Percentiles rank a stretch among this genome's conserved stretches.
Conservation (phyloP, 2,888 invertebrate genomes). For the Agonopterix arenella region DNA sequence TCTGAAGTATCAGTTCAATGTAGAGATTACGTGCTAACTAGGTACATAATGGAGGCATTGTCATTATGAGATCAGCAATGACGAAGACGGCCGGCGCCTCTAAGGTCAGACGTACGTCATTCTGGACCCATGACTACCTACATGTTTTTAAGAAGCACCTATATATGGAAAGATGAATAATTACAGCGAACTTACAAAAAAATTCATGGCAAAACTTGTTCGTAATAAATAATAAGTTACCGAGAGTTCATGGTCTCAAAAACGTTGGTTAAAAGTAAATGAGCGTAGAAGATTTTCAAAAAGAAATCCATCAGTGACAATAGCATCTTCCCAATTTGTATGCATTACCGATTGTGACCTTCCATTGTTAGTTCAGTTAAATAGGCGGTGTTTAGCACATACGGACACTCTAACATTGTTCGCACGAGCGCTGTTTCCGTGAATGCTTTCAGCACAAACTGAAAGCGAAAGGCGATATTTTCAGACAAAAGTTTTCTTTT, state of each 20-base stretch:
- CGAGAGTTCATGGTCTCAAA: no score
- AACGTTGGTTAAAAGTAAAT: no score
- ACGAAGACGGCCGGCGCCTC: slow-evolving; percentile 22
- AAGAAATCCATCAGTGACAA: slow-evolving; percentile 9
- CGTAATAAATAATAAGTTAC: no score
- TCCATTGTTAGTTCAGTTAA: slow-evolving; percentile 63
- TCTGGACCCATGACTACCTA: background rate
- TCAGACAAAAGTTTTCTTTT: slow-evolving; percentile 36
- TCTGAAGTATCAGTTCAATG: no score
- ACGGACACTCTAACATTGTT: slow-evolving; percentile 60
- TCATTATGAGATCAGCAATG: slow-evolving; percentile 52
- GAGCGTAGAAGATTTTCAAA: background rate
- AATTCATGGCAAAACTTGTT: no score
- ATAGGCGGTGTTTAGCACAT: slow-evolving; percentile 59
- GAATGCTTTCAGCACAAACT: slow-evolving; percentile 34
- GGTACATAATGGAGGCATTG: slow-evolving; percentile 17
- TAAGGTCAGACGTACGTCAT: slow-evolving; percentile 32
- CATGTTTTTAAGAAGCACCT: no score
- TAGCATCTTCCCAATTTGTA: slow-evolving; percentile 44
- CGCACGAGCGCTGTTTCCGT: slow-evolving; percentile 47
- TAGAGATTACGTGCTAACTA: slow-evolving; percentile 2
- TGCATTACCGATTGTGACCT: slow-evolving; percentile 54
- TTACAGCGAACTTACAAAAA: no score
- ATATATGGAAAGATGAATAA: no score
- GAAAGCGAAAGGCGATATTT: slow-evolving; percentile 59